phyloP scores from a whole-genome alignment of 2,113 vertebrate genomes.

The Patagioenas fasciata region DNA sequence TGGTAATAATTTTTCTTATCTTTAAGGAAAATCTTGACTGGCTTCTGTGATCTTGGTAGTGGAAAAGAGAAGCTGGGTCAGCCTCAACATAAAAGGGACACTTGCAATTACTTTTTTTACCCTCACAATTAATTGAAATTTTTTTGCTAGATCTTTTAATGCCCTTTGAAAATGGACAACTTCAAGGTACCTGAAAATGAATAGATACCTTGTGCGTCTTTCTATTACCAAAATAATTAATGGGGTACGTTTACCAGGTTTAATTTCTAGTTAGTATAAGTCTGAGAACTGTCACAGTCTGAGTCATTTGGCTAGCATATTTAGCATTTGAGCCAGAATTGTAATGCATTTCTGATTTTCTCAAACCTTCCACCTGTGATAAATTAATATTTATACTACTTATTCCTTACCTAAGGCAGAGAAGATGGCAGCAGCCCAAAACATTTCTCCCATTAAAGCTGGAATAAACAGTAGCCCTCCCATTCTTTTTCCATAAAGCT shows the following conservation, averaged over 20 bases:
- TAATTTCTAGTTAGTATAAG: neutral
- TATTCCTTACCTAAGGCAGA: conserved; percentile 89
- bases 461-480: conserved; percentile 95
- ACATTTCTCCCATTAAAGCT: conserved; percentile 97
- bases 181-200: neutral
- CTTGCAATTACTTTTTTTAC: neutral
- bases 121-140: neutral
- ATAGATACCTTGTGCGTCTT: neutral
- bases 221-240: neutral
- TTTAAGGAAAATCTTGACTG: neutral
- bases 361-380: neutral
- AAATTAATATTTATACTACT: neutral
- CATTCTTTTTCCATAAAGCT: conserved; percentile 95
- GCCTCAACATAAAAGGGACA: neutral
- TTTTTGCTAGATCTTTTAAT: neutral
- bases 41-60: neutral
- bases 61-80: neutral
- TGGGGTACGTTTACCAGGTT: neutral
- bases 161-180: neutral
- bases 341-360: neutral
- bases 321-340: neutral
- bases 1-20: neutral
- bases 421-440: conserved; percentile 98
- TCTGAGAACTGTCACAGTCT: neutral
- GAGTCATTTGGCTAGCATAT: neutral